phyloP scores from a whole-genome alignment of 2,797 vertebrate genomes.

The Pyrocephalus nanus region DNA sequence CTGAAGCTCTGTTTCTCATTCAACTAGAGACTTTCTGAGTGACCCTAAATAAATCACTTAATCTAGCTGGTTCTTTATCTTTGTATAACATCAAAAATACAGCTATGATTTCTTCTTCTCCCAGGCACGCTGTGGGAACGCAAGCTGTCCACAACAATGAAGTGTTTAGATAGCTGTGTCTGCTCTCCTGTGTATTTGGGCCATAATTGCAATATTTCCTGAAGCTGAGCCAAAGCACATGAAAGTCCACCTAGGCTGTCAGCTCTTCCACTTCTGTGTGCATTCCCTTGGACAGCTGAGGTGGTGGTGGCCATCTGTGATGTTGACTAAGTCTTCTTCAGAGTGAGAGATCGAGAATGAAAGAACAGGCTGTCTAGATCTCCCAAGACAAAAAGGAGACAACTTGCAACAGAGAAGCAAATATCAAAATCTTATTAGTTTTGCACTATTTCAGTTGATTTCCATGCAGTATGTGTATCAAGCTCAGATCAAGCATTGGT shows the following conservation, averaged over 20 bases:
- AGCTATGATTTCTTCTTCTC: not conserved
- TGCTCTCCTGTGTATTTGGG: not conserved
- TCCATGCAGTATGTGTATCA: not conserved
- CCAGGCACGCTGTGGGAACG: fast-evolving
- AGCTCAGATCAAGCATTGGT: not conserved
- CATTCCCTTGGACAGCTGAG: not conserved
- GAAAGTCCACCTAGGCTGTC: not conserved
- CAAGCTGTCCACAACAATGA: not conserved
- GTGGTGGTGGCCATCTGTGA: not conserved
- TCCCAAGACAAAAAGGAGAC: not conserved
- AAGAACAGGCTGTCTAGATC: not conserved
- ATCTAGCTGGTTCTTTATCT: not conserved
- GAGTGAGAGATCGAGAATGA: not conserved
- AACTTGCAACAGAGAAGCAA: not conserved
- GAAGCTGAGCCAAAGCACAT: not conserved
- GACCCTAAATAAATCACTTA: slow-evolving; percentile 25
- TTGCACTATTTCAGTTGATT: not conserved
- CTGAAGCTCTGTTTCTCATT: not conserved
- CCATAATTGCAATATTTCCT: not conserved
- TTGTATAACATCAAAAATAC: not conserved
- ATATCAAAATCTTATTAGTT: not conserved
- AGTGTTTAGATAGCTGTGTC: not conserved
- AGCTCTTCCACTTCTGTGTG: not conserved
- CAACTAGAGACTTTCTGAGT: not conserved
- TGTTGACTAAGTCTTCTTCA: not conserved